Base-by-base conservation (phyloP, 2,888 invertebrate species). In the Philereme transversata region DNA sequence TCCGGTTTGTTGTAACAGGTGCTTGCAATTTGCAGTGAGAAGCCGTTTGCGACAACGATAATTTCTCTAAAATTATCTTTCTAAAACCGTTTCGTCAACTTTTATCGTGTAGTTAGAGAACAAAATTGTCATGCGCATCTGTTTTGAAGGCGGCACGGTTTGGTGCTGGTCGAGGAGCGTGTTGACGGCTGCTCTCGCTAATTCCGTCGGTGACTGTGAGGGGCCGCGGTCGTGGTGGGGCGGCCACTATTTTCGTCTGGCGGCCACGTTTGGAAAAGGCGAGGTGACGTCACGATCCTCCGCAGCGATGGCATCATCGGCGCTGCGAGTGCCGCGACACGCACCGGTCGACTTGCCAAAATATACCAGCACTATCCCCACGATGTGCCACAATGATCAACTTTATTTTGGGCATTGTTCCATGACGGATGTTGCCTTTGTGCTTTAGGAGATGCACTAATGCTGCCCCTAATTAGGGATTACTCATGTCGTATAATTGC, bases 181-280 rank as follows among this genome's bases (percentile, higher is more conserved):
- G 77, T 73, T 75, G 80, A 70, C 71, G 77, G 73, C 72, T 78
- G 76, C 77, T 77, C 74, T 78, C 78, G 84, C 90, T 92, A 92
- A 87, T 86, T 91, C 83, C 69, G 90, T 88, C 90, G 90, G 88
- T 91, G 91, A 90, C 88, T 75, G 78, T 74, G 78, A 82, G 87
- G 83, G 88, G 87, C 83, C 81, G 81, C 79, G 75, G 76, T 72
- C 70, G 83, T 77, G 79, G 87, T 78, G 88, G 86, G 83, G 86
- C 83, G 88, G 88, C 88, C 86, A 82, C 90, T 92, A 92, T 92
- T 92, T 92, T 90, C 86, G 92, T 92, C 91, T 92, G 91, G 88
- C 90, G 87, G 90, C 89, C 90, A 89, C 90, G 90, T 90, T 92
- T 90, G 90, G 89, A 91, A 90, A 91, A 92, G 88, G 90, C 82